Evolutionary conservation across 2,888 invertebrate genomes (phyloP), one percentile per base, ranked within the genome.

Genomic region (Xestobium rufovillosum): DNA sequence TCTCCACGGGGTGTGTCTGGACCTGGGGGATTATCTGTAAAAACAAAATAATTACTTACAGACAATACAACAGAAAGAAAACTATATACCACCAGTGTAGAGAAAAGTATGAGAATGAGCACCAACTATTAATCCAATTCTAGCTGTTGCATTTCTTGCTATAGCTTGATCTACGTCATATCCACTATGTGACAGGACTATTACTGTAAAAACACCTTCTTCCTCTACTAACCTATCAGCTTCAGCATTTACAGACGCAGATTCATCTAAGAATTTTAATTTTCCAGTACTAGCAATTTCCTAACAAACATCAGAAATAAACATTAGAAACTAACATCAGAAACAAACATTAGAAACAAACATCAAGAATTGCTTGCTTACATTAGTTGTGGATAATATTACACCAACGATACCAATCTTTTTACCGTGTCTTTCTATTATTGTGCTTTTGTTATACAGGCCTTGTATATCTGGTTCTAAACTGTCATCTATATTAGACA

Each of bases 131-230:
- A 90, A 70, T 58, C 88, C 85, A 34, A 91, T 73, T 17, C 77
- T 74, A 1, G 76, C 71, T 2, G 81, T 73, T 26, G 73, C 77
- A 3, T 71, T 66, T 2, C 59, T 57, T 0, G 88, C 89, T 43
- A 89, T 76, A 16, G 66, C 56, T 68, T 71, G 66, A 49, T 84
- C 84, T 12, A 75, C 72, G 2, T 76, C 73, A 30, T 84, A 70
- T 2, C 90, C 89, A 32, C 83, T 77, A 59, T 91, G 90, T 0
- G 89, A 86, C n/a, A 89, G 65, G 2, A 83, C 83, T 33, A 91
- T 77, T 47, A 89, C 83, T 34, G 87, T 84, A 48, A 85, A 77
- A 2, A 85, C 74, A 0, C 78, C 78, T 44, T 76, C 66, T 25
- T 66, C 69, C 26, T 62, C 59, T 2, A 72, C 72, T 17, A 87